Percentiles rank a stretch among this genome's conserved stretches.
These are phyloP conservation scores for Melanostigma gelatinosum DNA, from an alignment of 2,113 vertebrate species.

Conservation along the genomic window DNA sequence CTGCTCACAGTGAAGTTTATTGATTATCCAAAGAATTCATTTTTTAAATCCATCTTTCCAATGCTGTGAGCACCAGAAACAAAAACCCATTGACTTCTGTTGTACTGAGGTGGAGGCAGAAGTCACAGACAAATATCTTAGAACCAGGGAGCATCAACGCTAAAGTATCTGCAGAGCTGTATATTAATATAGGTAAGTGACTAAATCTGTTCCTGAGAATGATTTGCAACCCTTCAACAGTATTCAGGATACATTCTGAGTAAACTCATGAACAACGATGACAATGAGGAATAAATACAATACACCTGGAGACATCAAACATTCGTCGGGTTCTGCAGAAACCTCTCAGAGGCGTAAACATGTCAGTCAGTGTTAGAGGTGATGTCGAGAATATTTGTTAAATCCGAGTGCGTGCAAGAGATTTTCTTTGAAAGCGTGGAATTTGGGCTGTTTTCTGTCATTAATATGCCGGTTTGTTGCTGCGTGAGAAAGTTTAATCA, in stretches of 20 bases:
- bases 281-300: neutral
- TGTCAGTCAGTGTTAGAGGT: constrained; percentile 54
- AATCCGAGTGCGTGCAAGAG: constrained; percentile 40
- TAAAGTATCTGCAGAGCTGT: too few relatives aligned
- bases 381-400: constrained; percentile 6
- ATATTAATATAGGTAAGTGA: too few relatives aligned
- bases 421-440: constrained; percentile 24
- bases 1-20: neutral
- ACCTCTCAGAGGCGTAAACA: constrained; percentile 44
- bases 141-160: neutral
- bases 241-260: neutral
- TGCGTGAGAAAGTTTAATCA: neutral
- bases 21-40: neutral
- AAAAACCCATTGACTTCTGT: neutral
- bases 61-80: neutral
- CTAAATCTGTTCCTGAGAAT: neutral
- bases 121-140: neutral
- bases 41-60: neutral
- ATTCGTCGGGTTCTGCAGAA: neutral
- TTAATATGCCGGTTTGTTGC: constrained; percentile 35
- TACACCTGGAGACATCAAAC: constrained; percentile 20
- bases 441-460: constrained; percentile 31
- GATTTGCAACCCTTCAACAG: neutral
- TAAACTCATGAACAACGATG: neutral
- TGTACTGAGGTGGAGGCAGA: neutral